phyloP scores from a whole-genome alignment of 2,888 invertebrate genomes.

The Synergus japonicus region DNA sequence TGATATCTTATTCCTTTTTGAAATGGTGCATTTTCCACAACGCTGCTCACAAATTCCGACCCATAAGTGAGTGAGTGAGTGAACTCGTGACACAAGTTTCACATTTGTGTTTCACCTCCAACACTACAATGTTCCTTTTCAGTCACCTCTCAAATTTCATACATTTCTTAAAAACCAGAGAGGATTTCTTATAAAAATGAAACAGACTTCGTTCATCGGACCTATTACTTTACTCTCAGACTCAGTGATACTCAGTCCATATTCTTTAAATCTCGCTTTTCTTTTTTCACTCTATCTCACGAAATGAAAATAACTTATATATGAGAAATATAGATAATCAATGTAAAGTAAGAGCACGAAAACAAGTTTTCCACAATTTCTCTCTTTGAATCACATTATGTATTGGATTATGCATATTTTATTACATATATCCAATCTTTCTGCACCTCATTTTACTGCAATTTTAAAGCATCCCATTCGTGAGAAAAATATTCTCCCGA shows the following conservation, averaged over 20 bases:
- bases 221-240: background rate
- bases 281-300: too few relatives aligned
- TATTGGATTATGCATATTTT: background rate
- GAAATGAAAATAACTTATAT: too few relatives aligned
- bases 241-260: background rate
- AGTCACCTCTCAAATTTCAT: constrained; percentile 42
- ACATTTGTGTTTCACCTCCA: background rate
- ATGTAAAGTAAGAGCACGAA: background rate
- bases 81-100: background rate
- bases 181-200: constrained; percentile 7
- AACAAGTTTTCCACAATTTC: background rate
- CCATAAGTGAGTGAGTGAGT: background rate
- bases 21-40: constrained; percentile 48
- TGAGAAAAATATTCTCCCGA: background rate
- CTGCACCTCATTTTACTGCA: background rate
- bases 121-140: constrained; percentile 32
- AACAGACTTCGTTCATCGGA: background rate
- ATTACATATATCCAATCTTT: background rate
- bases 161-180: background rate
- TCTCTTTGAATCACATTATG: background rate
- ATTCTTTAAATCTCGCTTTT: too few relatives aligned
- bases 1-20: constrained; percentile 44
- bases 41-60: constrained; percentile 10
- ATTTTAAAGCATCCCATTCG: background rate
- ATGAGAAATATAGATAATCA: background rate